Evolutionary conservation across 2,888 invertebrate species (phyloP), one percentile per base, ranked within the genome.

Genomic region (Branchinecta sandiegonensis): DNA sequence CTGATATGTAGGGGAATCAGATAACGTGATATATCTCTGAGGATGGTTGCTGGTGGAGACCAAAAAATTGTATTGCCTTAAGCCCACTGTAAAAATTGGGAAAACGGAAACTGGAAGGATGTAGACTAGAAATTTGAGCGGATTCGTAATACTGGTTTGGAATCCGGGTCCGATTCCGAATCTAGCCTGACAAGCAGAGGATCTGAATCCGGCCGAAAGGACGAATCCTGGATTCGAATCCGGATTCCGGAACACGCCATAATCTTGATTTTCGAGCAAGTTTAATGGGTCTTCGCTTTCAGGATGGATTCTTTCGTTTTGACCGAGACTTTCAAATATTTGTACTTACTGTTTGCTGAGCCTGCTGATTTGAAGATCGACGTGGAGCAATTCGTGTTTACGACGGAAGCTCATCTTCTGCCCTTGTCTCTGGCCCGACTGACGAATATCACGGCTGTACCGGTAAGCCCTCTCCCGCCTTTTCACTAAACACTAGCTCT

Each of bases 231-330:
- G 23, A 23, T 23, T 23, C 14, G 56, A 13, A 50, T 50, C 13
- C 56, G 14, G 13, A 50, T 50, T 14, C 56, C 14, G 56, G 13
- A 14, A 14, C 4, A n/a, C n/a, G 48, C 13, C 12, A n/a, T 14
- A 8, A 37, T 50, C 7, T 50, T 37, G 6, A 37, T 37, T 2
- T 2, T 37, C 37, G 37, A 37, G 37, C 37, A 37, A 8, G 3
- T 67, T 17, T 67, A 67, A 67, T 67, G 67, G 50, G 47, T 47
- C 56, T 68, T 67, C 48, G 69, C 17, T 74, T 73, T 14, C 74
- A 85, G 95, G 72, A 95, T 99, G 95, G 97, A 99, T 77, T 96
- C 96, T 0, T 99, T 93, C 80, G 94, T 99, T 0, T 81, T 99
- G 1, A 91, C 97, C 0, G 97, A 99, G 80, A 99, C 97, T 0